Base-by-base conservation (phyloP, 2,888 invertebrate genomes). In the Platycheirus albimanus region DNA sequence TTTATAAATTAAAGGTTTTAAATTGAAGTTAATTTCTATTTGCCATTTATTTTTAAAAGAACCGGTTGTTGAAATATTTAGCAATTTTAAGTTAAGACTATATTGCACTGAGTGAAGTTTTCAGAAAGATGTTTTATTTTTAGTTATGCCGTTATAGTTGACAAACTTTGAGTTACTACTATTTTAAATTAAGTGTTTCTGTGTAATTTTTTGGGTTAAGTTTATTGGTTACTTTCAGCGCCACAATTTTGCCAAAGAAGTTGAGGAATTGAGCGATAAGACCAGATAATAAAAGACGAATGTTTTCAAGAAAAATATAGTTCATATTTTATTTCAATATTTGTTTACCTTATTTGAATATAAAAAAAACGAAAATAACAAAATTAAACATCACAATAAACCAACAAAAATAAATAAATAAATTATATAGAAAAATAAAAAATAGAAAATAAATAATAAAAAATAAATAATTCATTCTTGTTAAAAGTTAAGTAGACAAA, bases 151-250 rank as follows among this genome's bases (percentile, higher is more conserved):
- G 30, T 45, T 47, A 47, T 63, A 19, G 19, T 33, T 63, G 45
- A 63, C 2, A 63, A 11, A 45, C 6, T 33, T 47, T 45, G 19
- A 61, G 61, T 43, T 58, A 58, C 43, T 28, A 43, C 10, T 28
- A 20, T 30, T 30, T 61, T 45, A 45, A 19, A 19, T 45, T 15
- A 17, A 45, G n/a, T 33, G 17, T 43, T 43, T 58, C 13, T 47
- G 17, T 33, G n/a, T n/a, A 3, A 47, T n/a, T 47, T 63, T 47
- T 45, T 63, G 33, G 11, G 45, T 45, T 45, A 43, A 28, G 24
- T 28, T 56, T 38, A 13, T 13, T 38, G 2, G 38, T 38, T 15
- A 38, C 38, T 13, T n/a, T n/a, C n/a, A n/a, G n/a, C 13, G n/a
- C 13, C n/a, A 43, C 0, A 17, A 43, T 17, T 10, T 43, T 43